Conservation (phyloP, 1,140 invertebrate genomes). For the Pristionchus pacificus region DNA sequence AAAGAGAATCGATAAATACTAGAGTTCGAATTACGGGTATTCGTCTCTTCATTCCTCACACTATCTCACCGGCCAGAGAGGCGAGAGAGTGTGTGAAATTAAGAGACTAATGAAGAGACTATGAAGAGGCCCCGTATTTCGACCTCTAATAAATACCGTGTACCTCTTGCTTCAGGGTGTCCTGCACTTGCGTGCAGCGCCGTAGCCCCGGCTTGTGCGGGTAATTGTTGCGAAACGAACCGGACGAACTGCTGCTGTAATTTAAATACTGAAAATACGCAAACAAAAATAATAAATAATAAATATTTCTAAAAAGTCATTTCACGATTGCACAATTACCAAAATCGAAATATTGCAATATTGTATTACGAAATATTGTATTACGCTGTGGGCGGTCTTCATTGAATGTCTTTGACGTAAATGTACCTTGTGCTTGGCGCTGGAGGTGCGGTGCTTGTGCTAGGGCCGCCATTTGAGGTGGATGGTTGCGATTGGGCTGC, state of each 20-base stretch:
- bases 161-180: slow-evolving; percentile 56
- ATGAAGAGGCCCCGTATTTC: no score
- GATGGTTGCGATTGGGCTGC: slow-evolving; percentile 15
- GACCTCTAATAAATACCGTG: no score
- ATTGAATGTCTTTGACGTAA: no score
- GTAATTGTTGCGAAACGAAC: slow-evolving; percentile 37
- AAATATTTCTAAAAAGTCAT: neutral
- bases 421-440: no score
- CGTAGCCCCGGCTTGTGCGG: slow-evolving; percentile 48
- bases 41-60: no score
- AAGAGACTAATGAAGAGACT: no score
- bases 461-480: slow-evolving; percentile 14
- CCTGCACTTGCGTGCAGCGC: slow-evolving; percentile 51
- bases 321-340: no score
- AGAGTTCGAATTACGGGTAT: slow-evolving; percentile 6
- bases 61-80: no score
- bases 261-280: slow-evolving; percentile 8
- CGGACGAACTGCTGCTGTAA: neutral
- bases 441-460: slow-evolving; percentile 4
- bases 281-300: neutral
- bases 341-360: no score
- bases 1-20: neutral
- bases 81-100: no score
- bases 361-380: no score
- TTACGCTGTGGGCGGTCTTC: no score